phyloP scores from a whole-genome alignment of 2,113 vertebrate species.

The Cygnus buccinator region DNA sequence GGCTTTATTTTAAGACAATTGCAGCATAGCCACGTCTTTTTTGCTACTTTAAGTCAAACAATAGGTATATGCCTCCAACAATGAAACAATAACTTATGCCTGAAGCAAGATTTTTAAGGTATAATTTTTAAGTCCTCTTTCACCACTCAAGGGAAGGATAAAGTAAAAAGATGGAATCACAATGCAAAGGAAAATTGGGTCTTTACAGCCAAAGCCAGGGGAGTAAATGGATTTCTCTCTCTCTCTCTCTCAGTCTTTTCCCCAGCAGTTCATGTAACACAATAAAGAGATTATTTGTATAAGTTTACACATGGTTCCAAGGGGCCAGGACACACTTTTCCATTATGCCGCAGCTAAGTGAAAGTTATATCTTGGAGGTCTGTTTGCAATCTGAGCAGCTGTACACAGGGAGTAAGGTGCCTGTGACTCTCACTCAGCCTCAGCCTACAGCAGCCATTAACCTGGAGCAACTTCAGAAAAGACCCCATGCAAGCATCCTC shows the following conservation, averaged over 20 bases:
- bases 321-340: neutral
- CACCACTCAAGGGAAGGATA: neutral
- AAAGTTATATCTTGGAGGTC: neutral
- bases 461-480: neutral
- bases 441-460: neutral
- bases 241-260: neutral
- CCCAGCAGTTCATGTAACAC: neutral
- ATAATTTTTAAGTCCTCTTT: neutral
- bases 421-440: neutral
- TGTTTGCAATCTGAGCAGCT: neutral
- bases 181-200: fast-evolving
- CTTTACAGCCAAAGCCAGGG: neutral
- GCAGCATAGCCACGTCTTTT: neutral
- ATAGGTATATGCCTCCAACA: neutral
- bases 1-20: neutral
- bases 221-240: neutral
- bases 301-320: neutral
- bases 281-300: neutral
- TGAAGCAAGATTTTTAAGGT: neutral
- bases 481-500: neutral
- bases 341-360: neutral
- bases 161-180: neutral
- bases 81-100: constrained; percentile 7
- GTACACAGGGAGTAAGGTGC: neutral
- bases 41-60: neutral